Conservation (phyloP, 2,888 invertebrate genomes). For the Thelaira solivaga region DNA sequence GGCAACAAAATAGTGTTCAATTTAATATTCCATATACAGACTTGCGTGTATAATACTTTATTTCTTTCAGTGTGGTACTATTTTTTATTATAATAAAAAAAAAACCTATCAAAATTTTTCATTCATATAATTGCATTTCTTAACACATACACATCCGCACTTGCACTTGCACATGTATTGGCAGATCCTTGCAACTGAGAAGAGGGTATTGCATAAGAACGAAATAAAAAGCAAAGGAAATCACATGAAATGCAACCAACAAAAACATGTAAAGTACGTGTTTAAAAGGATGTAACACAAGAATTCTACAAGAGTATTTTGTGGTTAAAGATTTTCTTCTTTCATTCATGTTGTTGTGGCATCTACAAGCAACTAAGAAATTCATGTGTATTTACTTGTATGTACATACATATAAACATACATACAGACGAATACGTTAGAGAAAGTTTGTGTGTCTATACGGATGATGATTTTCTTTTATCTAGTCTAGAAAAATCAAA, state of each 20-base stretch:
- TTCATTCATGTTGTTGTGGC: slow-evolving; percentile 49
- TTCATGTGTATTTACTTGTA: neutral
- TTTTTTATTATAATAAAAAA: too few relatives aligned
- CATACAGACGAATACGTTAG: neutral
- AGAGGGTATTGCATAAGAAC: neutral
- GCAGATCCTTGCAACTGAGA: neutral
- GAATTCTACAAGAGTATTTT: slow-evolving; percentile 53
- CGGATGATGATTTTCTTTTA: neutral
- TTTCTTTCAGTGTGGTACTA: slow-evolving; percentile 39
- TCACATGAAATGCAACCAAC: slow-evolving; percentile 40
- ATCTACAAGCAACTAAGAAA: slow-evolving; percentile 31
- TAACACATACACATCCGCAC: neutral
- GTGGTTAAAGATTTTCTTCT: slow-evolving; percentile 53
- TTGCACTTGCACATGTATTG: neutral
- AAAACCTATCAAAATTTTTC: slow-evolving; percentile 56
- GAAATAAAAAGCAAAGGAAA: slow-evolving; percentile 12
- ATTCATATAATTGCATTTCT: slow-evolving; percentile 55
- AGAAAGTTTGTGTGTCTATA: neutral
- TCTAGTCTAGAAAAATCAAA: slow-evolving; percentile 44
- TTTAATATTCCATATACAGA: slow-evolving; percentile 24
- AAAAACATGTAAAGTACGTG: slow-evolving; percentile 54
- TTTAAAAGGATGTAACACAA: slow-evolving; percentile 53
- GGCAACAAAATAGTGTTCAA: slow-evolving; percentile 4
- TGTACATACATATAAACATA: neutral
- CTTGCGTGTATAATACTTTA: slow-evolving; percentile 6